Base-by-base conservation (phyloP, 2,797 vertebrate species). In the Ctenochaetus hawaiiensis region DNA sequence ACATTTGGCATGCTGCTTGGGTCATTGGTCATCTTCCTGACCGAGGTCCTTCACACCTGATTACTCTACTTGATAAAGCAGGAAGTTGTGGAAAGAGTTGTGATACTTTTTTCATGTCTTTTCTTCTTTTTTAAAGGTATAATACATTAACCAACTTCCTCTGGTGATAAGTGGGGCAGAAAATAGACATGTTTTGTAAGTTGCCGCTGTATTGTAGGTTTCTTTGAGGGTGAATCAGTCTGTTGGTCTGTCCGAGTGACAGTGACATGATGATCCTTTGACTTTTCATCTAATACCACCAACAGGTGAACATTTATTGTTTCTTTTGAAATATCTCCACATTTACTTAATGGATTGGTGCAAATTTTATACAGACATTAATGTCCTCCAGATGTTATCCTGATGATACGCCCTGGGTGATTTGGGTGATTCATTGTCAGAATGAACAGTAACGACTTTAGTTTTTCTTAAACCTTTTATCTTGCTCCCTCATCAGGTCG, bases 31-130 rank as follows among this genome's bases (percentile, higher is more conserved):
- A 43, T 75, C 48, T 53, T 63, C 44, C 53, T 69, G 53, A 61
- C 67, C 0, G 18, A 71, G 9, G 75, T 86, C 74, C 71, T 88
- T 78, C 80, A 84, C 64, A 71, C 66, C 37, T 13, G 13, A 78
- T 80, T 62, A 61, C 68, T 85, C 23, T 58, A 37, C 49, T 54
- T 67, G 26, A 63, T 47, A 73, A 74, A 53, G 52, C 49, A 75
- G 56, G 53, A 72, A 26, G 54, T 75, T 64, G 60, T 8, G 11
- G 66, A 26, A 81, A 75, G 47, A 64, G 17, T 48, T 5, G 0
- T n/a, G 7, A 64, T 39, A 47, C 7, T 45, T 56, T 60, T 53
- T 68, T 60, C 10, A 11, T 16, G 20, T 8, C 9, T 23, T 54
- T 59, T 56, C 16, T 18, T 23, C 49, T 34, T 59, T 41, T 44